Evolutionary conservation across 2,113 vertebrate species (phyloP), one percentile per base, ranked within the genome.

Genomic region (Phalacrocorax brasilianus): DNA sequence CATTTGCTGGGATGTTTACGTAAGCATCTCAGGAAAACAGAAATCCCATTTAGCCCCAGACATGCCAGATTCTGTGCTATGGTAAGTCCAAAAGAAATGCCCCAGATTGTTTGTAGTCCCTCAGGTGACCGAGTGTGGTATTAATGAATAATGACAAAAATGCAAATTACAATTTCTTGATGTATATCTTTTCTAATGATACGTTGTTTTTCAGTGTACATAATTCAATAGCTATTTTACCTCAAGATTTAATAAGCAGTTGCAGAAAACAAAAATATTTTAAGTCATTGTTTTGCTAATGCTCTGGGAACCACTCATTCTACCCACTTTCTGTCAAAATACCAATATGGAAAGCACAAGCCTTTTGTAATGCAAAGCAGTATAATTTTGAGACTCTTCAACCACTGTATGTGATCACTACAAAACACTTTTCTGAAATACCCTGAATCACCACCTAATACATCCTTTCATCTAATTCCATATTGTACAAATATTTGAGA

Each of bases 201-300:
- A 63, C n/a, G 45, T 28, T 76, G 66, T 77, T 83, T 94, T 93
- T 71, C 42, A 90, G 53, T 55, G 32, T 62, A 23, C 72, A 50
- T 18, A 95, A 79, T 93, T 97, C 61, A 56, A 35, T 56, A 68
- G 4, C 8, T 62, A 6, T 47, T 89, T 89, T 70, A 28, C 7
- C 8, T 81, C 62, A 86, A 90, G 73, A 42, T 72, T 80, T 61
- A 85, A 86, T 35, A 47, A 96, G 71, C 12, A 96, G 73, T 23
- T 82, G 83, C 17, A 94, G 93, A 97, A 97, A 98, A 88, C 45
- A 97, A 93, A 94, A 87, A 35, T 47, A 94, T 95, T 97, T 98
- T 92, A 94, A 95, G 76, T 89, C 59, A 85, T 76, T 91, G 71
- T 24, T 96, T 96, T 92, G 61, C 67, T 93, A 85, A 95, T 91